These are phyloP conservation scores for Enteromius trimaculatus DNA, from an alignment of 2,797 vertebrate species.

Conservation along the genomic window DNA sequence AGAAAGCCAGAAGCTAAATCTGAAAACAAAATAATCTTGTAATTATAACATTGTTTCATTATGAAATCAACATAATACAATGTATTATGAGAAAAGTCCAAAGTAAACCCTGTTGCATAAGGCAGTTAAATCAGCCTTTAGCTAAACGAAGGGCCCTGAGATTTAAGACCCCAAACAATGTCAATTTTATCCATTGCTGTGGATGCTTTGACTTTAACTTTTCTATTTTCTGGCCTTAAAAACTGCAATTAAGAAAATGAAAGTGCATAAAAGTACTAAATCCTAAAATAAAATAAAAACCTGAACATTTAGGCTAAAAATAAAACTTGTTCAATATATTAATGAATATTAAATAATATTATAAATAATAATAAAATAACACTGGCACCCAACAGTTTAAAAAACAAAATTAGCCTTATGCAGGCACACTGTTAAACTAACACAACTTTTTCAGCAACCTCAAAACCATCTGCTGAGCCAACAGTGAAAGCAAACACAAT, in stretches of 20 bases:
- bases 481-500: constrained; percentile 3
- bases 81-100: constrained; percentile 20
- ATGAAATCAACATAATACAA: constrained; percentile 11
- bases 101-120: constrained; percentile 36
- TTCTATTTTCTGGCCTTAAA: neutral
- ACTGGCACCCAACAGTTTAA: neutral
- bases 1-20: neutral
- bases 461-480: constrained; percentile 32
- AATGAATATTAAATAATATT: neutral
- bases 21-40: neutral
- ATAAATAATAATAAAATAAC: neutral
- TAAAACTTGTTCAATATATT: neutral
- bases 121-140: neutral
- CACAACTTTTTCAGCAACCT: constrained; percentile 13
- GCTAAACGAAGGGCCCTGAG: neutral
- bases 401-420: neutral
- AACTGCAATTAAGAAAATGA: neutral
- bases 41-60: constrained; percentile 23
- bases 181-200: neutral
- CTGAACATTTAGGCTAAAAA: neutral
- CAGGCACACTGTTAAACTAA: constrained; percentile 10
- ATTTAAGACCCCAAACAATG: neutral
- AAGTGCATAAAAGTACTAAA: neutral
- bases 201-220: neutral
- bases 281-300: neutral